phyloP scores from a whole-genome alignment of 1,140 invertebrate genomes.

The Brachionus paranguensis region DNA sequence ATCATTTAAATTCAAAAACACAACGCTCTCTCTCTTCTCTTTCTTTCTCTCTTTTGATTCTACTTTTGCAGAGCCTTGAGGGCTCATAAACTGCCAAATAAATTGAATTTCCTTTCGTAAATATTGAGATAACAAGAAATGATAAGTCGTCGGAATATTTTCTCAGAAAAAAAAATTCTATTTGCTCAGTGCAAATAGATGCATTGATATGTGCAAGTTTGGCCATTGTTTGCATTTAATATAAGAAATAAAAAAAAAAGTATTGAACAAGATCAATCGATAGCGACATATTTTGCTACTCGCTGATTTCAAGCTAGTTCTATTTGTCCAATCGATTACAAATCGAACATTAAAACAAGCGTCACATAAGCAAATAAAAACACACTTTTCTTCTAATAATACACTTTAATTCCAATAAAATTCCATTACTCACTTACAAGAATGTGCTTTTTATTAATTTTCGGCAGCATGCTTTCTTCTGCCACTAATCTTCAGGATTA shows the following conservation, averaged over 20 bases:
- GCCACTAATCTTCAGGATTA: neutral
- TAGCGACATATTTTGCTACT: slow-evolving; percentile 10
- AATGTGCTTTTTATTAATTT: slow-evolving; percentile 21
- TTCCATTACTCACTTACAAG: slow-evolving; percentile 15
- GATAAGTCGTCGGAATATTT: neutral
- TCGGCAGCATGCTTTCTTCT: neutral
- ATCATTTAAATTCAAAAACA: neutral
- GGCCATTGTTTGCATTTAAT: neutral
- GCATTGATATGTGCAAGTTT: neutral
- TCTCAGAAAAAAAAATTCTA: neutral
- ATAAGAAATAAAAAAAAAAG: neutral
- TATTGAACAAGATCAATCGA: slow-evolving; percentile 7
- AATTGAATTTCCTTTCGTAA: slow-evolving; percentile 17
- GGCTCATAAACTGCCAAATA: neutral
- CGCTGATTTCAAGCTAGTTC: slow-evolving; percentile 1
- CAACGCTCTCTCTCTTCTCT: neutral
- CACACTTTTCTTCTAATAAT: slow-evolving; percentile 15
- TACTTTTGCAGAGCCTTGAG: neutral
- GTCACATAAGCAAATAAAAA: slow-evolving; percentile 28
- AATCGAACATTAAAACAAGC: neutral
- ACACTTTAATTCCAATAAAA: slow-evolving; percentile 14
- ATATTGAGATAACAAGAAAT: slow-evolving; percentile 21
- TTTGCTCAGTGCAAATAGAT: neutral
- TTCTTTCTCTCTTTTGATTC: no score
- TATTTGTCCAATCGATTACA: slow-evolving; percentile 22